Percentiles rank a stretch among this genome's conserved stretches.
Conservation (phyloP, 2,888 invertebrate genomes). For the Eledone cirrhosa region DNA sequence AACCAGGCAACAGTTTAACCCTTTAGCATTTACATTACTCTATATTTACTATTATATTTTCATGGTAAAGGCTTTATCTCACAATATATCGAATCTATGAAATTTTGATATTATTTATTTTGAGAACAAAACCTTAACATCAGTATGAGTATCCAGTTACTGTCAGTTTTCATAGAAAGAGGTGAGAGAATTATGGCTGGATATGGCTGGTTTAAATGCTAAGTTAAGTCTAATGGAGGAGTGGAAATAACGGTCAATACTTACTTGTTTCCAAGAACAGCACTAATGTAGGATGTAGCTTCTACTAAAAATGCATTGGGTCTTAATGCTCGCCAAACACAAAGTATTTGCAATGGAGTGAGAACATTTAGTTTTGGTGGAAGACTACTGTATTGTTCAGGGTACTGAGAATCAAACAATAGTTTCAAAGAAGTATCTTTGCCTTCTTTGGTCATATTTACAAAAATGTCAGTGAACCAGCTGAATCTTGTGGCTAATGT, state of each 20-base stretch:
- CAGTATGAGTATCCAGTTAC: too few species aligned
- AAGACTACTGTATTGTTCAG: constrained; percentile 58
- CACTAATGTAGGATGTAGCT: constrained; percentile 57
- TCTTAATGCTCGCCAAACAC: constrained; percentile 63
- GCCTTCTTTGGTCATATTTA: constrained; percentile 65
- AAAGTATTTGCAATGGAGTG: constrained; percentile 60
- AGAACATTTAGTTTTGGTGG: constrained; percentile 65
- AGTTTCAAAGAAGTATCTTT: constrained; percentile 66
- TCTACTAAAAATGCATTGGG: constrained; percentile 64
- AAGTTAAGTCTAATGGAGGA: too few species aligned
- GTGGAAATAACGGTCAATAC: constrained; percentile 32
- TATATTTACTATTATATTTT: too few species aligned
- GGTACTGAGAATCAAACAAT: constrained; percentile 64
- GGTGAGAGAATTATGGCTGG: too few species aligned
- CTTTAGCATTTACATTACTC: too few species aligned
- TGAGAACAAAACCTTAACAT: too few species aligned
- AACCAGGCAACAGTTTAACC: too few species aligned
- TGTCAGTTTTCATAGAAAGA: too few species aligned
- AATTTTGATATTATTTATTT: too few species aligned
- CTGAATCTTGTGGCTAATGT: constrained; percentile 64
- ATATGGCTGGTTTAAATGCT: too few species aligned
- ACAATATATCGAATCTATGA: too few species aligned
- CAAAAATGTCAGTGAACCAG: constrained; percentile 67
- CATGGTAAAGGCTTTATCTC: too few species aligned
- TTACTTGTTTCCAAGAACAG: constrained; percentile 63